Percentiles rank a stretch among this genome's conserved stretches.
phyloP scores from a whole-genome alignment of 2,888 invertebrate species.

The Clivina fossor region DNA sequence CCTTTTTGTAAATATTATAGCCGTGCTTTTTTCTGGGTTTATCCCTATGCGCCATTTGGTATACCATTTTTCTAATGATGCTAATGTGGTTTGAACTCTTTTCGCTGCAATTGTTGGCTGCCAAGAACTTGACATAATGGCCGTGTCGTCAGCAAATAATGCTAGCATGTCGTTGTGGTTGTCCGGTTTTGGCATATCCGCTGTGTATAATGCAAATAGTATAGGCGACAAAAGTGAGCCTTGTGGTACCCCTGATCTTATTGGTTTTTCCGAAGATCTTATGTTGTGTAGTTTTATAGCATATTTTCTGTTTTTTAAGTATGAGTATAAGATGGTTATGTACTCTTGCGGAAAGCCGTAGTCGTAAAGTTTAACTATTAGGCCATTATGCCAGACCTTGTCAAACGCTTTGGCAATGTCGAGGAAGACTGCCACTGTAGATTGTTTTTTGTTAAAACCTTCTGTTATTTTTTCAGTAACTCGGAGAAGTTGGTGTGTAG shows the following conservation, averaged over 20 bases:
- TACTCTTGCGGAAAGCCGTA: slow-evolving; percentile 35
- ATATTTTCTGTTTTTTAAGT: slow-evolving; percentile 38
- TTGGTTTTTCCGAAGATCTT: slow-evolving; percentile 25
- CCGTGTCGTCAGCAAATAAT: slow-evolving; percentile 37
- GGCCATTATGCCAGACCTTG: slow-evolving; percentile 43
- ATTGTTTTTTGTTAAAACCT: slow-evolving; percentile 38
- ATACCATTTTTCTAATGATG: slow-evolving; percentile 17
- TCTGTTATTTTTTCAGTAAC: slow-evolving; percentile 40
- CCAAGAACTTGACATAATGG: slow-evolving; percentile 5
- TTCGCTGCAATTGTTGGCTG: too few species aligned
- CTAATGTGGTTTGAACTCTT: slow-evolving; percentile 2
- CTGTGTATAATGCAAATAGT: slow-evolving; percentile 38
- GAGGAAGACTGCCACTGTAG: slow-evolving; percentile 41
- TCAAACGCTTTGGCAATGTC: slow-evolving; percentile 45
- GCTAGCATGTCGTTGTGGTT: too few species aligned
- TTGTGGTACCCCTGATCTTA: slow-evolving; percentile 43
- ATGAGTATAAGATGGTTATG: slow-evolving; percentile 38
- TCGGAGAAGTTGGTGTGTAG: slow-evolving; percentile 40
- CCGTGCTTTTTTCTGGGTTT: slow-evolving; percentile 33
- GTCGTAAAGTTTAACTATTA: slow-evolving; percentile 38
- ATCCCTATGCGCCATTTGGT: slow-evolving; percentile 33
- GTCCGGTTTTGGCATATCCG: slow-evolving; percentile 40
- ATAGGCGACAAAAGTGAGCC: slow-evolving; percentile 40
- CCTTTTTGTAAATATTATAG: slow-evolving; percentile 23
- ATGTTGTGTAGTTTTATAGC: slow-evolving; percentile 35